Conservation (phyloP, 2,113 vertebrate genomes). For the Phyllostomus discolor region DNA sequence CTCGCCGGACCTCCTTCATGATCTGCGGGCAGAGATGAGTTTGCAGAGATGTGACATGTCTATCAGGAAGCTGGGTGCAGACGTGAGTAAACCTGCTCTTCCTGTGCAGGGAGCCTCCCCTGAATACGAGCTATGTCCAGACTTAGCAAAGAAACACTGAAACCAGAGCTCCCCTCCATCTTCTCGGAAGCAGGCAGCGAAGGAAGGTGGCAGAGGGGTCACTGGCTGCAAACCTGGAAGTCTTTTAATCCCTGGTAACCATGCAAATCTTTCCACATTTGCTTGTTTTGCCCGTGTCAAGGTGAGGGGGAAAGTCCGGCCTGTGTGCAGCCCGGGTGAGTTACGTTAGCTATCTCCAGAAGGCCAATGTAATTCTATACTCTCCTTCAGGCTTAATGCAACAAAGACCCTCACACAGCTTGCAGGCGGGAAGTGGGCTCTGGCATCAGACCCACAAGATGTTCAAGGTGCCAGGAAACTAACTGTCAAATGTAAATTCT, state of each 20-base stretch:
- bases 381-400: background rate
- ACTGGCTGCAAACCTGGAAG: background rate
- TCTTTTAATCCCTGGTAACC: background rate
- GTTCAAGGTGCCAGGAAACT: background rate
- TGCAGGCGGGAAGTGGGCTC: background rate
- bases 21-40: slow-evolving; percentile 83
- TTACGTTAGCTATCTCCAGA: too few species aligned
- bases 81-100: background rate
- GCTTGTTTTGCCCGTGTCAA: background rate
- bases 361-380: background rate
- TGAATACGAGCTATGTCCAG: background rate
- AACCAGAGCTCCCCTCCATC: background rate
- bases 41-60: background rate
- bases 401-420: background rate
- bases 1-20: slow-evolving; percentile 97
- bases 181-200: background rate
- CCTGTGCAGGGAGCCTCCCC: background rate
- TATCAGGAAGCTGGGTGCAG: rapidly evolving
- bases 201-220: background rate
- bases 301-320: rapidly evolving
- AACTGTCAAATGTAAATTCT: background rate
- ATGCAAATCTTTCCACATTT: background rate
- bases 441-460: background rate
- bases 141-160: background rate
- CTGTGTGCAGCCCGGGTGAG: background rate